Conservation (phyloP, 2,797 vertebrate genomes). For the Myotis vivesi region DNA sequence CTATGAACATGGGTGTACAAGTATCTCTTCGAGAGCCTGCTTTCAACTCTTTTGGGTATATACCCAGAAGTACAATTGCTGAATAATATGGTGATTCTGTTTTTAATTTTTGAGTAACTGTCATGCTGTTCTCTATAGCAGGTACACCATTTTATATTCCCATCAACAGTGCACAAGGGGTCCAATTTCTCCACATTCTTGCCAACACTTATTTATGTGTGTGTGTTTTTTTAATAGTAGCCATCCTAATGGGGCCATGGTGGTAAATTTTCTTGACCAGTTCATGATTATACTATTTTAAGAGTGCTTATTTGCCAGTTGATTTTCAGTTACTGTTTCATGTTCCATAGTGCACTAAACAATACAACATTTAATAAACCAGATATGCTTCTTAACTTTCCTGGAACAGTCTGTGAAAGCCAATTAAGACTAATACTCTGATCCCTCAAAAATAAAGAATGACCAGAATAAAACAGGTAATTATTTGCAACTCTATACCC, state of each 20-base stretch:
- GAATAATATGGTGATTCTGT: background rate
- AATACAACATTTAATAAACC: background rate
- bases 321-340: conserved; percentile 19
- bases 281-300: background rate
- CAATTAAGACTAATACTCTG: background rate
- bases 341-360: background rate
- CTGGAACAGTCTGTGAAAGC: background rate
- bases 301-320: background rate
- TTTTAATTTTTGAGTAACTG: background rate
- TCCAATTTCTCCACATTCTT: background rate
- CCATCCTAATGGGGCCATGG: background rate
- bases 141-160: background rate
- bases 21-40: background rate
- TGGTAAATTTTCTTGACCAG: background rate
- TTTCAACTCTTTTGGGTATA: background rate
- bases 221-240: background rate
- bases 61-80: background rate
- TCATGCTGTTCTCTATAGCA: background rate
- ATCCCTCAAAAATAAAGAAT: background rate
- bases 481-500: background rate
- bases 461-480: background rate
- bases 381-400: background rate
- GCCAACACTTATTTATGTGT: background rate
- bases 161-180: background rate
- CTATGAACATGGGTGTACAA: background rate